Conservation (phyloP, 2,888 invertebrate species). For the Eumacrocentrus americanus region DNA sequence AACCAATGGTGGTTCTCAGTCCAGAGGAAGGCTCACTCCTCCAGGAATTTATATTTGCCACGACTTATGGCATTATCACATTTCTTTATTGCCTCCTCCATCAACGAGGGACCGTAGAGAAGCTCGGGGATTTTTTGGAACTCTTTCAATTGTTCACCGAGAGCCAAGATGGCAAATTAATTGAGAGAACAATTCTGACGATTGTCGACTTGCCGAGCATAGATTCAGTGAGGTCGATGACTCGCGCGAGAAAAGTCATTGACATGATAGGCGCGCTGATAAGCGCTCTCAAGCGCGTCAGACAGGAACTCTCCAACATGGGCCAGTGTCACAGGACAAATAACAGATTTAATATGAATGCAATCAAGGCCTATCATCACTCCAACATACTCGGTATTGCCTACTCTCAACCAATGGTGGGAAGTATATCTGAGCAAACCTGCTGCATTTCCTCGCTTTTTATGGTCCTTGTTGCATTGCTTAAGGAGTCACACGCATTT, state of each 20-base stretch:
- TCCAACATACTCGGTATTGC: slow-evolving; percentile 66
- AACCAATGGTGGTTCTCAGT: slow-evolving; percentile 39
- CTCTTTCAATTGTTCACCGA: slow-evolving; percentile 68
- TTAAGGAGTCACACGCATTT: slow-evolving; percentile 62
- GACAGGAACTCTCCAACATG: slow-evolving; percentile 66
- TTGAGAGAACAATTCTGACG: slow-evolving; percentile 65
- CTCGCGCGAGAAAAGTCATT: slow-evolving; percentile 65
- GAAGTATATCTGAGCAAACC: slow-evolving; percentile 55
- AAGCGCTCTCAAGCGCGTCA: slow-evolving; percentile 65
- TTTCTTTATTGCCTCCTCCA: slow-evolving; percentile 68
- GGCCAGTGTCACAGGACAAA: slow-evolving; percentile 62
- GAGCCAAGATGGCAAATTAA: slow-evolving; percentile 66
- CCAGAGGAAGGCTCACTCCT: slow-evolving; percentile 63
- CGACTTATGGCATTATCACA: slow-evolving; percentile 66
- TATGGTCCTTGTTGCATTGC: slow-evolving; percentile 63
- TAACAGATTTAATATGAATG: slow-evolving; percentile 36
- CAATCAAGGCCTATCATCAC: slow-evolving; percentile 66
- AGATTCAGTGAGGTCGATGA: slow-evolving; percentile 58
- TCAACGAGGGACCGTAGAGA: slow-evolving; percentile 63
- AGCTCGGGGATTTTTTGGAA: slow-evolving; percentile 65
- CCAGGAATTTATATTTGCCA: slow-evolving; percentile 68
- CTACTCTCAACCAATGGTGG: slow-evolving; percentile 59
- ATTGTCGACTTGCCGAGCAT: slow-evolving; percentile 64
- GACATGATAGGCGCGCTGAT: slow-evolving; percentile 67
- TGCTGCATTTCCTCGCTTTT: slow-evolving; percentile 68